Percentiles rank a stretch among this genome's conserved stretches.
These are phyloP conservation scores for Pandemis cinnamomeana DNA, from an alignment of 2,888 invertebrate genomes.

Conservation along the genomic window DNA sequence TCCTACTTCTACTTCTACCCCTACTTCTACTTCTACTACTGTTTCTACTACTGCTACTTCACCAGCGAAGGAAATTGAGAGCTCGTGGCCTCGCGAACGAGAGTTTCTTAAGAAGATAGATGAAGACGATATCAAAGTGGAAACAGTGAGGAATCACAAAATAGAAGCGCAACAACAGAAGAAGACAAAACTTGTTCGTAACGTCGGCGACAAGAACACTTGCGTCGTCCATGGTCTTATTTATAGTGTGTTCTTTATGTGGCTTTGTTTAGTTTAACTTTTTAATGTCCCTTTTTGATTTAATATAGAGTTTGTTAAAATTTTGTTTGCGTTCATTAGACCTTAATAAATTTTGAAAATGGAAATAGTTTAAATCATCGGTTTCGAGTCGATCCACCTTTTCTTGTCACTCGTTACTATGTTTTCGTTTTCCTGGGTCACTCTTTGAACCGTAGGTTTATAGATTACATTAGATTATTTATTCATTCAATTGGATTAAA, in stretches of 20 bases:
- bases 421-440: no score
- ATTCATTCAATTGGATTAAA: no score
- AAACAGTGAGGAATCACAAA: slow-evolving; percentile 9
- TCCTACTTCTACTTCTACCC: neutral
- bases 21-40: neutral
- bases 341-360: slow-evolving; percentile 17
- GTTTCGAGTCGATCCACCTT: neutral
- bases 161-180: slow-evolving; percentile 43
- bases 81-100: slow-evolving; percentile 52
- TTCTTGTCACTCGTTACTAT: no score
- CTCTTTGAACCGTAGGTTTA: no score
- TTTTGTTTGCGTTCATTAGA: slow-evolving; percentile 13
- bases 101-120: slow-evolving; percentile 44
- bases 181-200: neutral
- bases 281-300: slow-evolving; percentile 7
- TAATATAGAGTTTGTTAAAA: slow-evolving; percentile 16
- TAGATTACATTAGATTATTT: no score
- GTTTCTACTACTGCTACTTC: neutral
- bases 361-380: slow-evolving; percentile 7
- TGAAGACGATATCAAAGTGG: slow-evolving; percentile 41
- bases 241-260: slow-evolving; percentile 20
- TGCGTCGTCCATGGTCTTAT: slow-evolving; percentile 15
- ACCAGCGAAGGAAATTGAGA: neutral
- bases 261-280: slow-evolving; percentile 27
- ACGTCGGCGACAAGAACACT: neutral